Percentiles rank a stretch among this genome's conserved stretches.
phyloP scores from a whole-genome alignment of 92 coral and sea anemone species.

The Metridium senile region DNA sequence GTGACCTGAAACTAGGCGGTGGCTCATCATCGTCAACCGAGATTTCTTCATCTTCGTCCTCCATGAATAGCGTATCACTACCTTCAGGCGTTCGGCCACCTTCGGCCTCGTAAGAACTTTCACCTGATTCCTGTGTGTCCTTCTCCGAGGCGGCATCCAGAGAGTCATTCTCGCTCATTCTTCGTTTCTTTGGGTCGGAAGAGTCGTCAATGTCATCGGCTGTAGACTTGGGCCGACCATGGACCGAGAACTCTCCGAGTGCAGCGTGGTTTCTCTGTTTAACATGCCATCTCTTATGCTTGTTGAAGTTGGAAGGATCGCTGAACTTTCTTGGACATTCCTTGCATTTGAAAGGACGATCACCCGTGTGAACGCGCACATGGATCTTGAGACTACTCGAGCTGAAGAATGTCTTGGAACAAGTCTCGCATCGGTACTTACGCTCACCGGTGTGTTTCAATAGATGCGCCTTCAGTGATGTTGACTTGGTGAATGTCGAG shows the following conservation, averaged over 20 bases:
- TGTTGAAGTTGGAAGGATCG: constrained; percentile 98
- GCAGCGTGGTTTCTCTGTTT: constrained; percentile 68
- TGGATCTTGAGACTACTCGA: constrained; percentile 98
- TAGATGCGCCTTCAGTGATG: constrained; percentile 92
- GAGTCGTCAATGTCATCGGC: constrained; percentile 17
- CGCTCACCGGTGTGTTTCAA: constrained; percentile 96
- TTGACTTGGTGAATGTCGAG: constrained; percentile 86
- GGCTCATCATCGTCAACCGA: constrained; percentile 59
- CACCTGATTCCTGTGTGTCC: constrained; percentile 27
- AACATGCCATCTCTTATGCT: constrained; percentile 96
- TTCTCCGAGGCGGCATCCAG: constrained; percentile 29
- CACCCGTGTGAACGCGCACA: constrained; percentile 97
- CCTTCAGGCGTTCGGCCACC: constrained; percentile 56
- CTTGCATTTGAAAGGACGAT: constrained; percentile 95
- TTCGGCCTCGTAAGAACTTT: constrained; percentile 35
- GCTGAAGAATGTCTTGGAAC: constrained; percentile 94
- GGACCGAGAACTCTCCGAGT: constrained; percentile 47
- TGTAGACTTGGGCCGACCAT: constrained; percentile 21
- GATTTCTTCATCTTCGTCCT: constrained; percentile 58
- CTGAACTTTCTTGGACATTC: constrained; percentile 95
- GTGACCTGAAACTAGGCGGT: constrained; percentile 62
- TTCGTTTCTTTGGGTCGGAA: constrained; percentile 8
- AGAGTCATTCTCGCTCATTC: constrained; percentile 33
- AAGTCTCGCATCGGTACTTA: constrained; percentile 91
- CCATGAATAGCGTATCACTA: constrained; percentile 68